Percentiles rank a stretch among this genome's conserved stretches.
These are phyloP conservation scores for Thera britannica DNA, from an alignment of 2,888 invertebrate genomes.

Conservation along the genomic window DNA sequence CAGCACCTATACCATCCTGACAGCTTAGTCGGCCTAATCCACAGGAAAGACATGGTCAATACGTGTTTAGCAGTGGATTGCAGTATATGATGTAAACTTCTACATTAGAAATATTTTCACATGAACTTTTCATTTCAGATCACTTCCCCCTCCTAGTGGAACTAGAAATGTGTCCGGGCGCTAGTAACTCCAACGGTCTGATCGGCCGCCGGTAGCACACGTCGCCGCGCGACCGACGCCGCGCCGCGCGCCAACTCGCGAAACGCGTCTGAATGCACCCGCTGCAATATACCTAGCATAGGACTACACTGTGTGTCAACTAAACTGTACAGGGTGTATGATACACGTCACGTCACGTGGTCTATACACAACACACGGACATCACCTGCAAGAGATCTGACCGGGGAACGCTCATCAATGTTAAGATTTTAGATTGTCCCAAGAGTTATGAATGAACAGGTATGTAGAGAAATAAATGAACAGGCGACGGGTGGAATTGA, in stretches of 20 bases:
- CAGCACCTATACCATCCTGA: too few species aligned
- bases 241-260: slow-evolving; percentile 38
- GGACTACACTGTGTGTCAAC: slow-evolving; percentile 7
- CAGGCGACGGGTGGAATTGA: too few species aligned
- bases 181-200: slow-evolving; percentile 91
- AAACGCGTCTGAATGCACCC: slow-evolving; percentile 38
- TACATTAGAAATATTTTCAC: too few species aligned
- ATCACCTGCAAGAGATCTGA: not conserved
- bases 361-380: not conserved
- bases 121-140: slow-evolving; percentile 78
- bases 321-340: not conserved
- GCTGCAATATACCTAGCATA: not conserved
- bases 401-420: not conserved
- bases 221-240: slow-evolving; percentile 48
- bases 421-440: too few species aligned
- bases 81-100: too few species aligned
- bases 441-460: too few species aligned
- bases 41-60: too few species aligned
- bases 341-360: not conserved
- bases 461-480: too few species aligned
- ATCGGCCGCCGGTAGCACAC: slow-evolving; percentile 93
- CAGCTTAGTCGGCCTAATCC: too few species aligned
- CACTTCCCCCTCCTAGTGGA: slow-evolving; percentile 97
- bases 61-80: too few species aligned
- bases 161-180: slow-evolving; percentile 93